Evolutionary conservation across 2,113 vertebrate genomes (phyloP), one percentile per base, ranked within the genome.

Genomic region (Sorex araneus): DNA sequence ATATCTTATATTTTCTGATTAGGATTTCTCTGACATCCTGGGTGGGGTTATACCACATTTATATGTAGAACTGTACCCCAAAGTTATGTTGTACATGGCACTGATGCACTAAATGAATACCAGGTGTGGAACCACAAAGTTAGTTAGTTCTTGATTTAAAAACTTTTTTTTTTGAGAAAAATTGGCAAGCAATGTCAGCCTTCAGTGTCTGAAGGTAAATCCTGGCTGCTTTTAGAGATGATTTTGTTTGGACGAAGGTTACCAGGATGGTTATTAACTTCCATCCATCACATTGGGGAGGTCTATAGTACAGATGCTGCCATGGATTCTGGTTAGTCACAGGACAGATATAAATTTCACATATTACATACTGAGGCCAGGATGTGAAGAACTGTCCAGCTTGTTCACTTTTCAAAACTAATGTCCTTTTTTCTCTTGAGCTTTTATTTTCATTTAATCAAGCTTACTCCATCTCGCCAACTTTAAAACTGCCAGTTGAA

Each of bases 371-470:
- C 28, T 50, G 79, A 92, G 23, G 57, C 74, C 54, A 11, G 8
- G 36, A 57, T 47, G 9, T 32, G 3, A 28, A 77, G 80, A 84
- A 89, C 1, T 47, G 19, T 69, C 54, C 25, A 84, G 36, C 50
- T 90, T 9, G 78, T 92, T 84, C n/a, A 83, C 74, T 94, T 75
- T 78, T 64, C 74, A 11, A 74, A 89, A 78, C 2, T 2, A 10
- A 16, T 90, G 34, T 47, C 19, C 80, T 66, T 89, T 89, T 95
- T 87, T 8, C 28, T 87, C 40, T 77, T 79, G 81, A 73, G 57
- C 8, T 36, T 91, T 67, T 60, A 54, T 78, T 93, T 96, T 15
- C 54, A 32, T 13, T 43, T 69, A 64, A 70, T 54, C 74, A 87
- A 78, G 27, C 91, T 82, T 45, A 70, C 21, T 50, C 27, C 23